Percentiles rank a stretch among this genome's conserved stretches.
phyloP scores from a whole-genome alignment of 35 echinoderm and acorn worm species.

The Apostichopus japonicus region DNA sequence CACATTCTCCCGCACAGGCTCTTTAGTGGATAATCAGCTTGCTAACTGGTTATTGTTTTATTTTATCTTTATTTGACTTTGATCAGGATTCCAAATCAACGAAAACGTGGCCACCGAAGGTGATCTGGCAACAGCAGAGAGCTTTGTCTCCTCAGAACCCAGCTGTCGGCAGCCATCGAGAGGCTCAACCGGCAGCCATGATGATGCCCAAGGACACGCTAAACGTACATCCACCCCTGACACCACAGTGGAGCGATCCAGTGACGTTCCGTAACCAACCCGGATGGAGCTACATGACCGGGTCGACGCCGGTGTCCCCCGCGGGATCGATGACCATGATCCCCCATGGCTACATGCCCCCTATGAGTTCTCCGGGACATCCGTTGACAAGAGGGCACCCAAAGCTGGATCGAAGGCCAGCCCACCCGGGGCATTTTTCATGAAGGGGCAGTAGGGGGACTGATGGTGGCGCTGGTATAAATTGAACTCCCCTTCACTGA shows the following conservation, averaged over 20 bases:
- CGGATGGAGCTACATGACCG: slow-evolving; percentile 75
- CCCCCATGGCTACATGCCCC: background rate
- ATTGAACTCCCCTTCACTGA: background rate
- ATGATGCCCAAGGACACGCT: slow-evolving; percentile 64
- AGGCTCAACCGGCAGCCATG: slow-evolving; percentile 11
- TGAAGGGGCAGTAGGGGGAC: background rate
- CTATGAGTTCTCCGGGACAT: slow-evolving; percentile 11
- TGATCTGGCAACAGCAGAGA: slow-evolving; percentile 81
- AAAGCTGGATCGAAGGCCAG: slow-evolving; percentile 81
- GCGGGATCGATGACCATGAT: slow-evolving; percentile 73
- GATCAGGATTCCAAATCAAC: slow-evolving; percentile 83
- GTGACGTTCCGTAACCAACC: slow-evolving; percentile 71
- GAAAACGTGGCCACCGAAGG: slow-evolving; percentile 97
- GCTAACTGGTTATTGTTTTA: too few species aligned
- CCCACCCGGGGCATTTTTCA: slow-evolving; percentile 57
- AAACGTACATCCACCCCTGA: slow-evolving; percentile 83
- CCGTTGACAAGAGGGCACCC: slow-evolving; percentile 47
- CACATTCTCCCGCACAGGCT: too few species aligned
- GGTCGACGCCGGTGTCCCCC: slow-evolving; percentile 90
- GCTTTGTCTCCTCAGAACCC: slow-evolving; percentile 67
- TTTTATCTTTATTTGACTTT: background rate
- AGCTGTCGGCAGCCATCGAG: slow-evolving; percentile 43
- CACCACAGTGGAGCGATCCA: slow-evolving; percentile 98
- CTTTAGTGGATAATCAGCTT: too few species aligned
- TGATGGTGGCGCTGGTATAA: background rate